Base-by-base conservation (phyloP, 2,113 vertebrate genomes). In the Rattus rattus region DNA sequence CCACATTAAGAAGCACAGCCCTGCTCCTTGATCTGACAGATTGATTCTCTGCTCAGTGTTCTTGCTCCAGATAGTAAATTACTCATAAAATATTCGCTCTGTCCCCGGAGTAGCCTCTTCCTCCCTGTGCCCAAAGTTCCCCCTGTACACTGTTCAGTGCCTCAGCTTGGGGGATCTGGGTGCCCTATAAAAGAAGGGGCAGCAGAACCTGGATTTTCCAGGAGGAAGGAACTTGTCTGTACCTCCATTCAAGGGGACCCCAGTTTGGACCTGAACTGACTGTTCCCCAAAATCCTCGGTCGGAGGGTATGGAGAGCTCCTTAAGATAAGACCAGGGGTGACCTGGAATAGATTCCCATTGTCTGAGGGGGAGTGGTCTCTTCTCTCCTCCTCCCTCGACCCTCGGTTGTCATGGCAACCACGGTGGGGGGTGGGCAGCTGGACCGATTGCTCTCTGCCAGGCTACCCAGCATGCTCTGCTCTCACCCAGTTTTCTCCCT, bases 11-110 rank as follows among this genome's bases (percentile, higher is more conserved):
- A 98, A 97, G 97, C 98, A 95, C 98, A 98, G 98, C 97, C 97
- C 96, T 56, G 85, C 81, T 2, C 88, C 94, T 88, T 93, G 96
- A 97, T 98, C 98, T 89, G 87, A 61, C 70, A 75, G 54, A 16
- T 97, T 98, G 87, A 24, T 97, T 98, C 98, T 97, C 98, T 86
- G 98, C 97, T 97, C 97, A 96, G 97, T 96, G 96, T 97, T 98
- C 97, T 81, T 96, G 98, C 97, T 98, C 98, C 98, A 98, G 98
- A 99, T 99, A 99, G 98, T 99, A 98, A 99, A 99, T 99, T 98
- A 99, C 99, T 98, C 98, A 98, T 98, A 98, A 99, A 98, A 98
- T 98, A 98, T 98, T 98, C 95, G 98, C 96, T 98, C 95, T 95
- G 93, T 98, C 98, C 98, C 98, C 39, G 96, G 97, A 98, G 98